Evolutionary conservation across 2,888 invertebrate genomes (phyloP), one percentile per base, ranked within the genome.

Genomic region (Chloroclysta siterata): DNA sequence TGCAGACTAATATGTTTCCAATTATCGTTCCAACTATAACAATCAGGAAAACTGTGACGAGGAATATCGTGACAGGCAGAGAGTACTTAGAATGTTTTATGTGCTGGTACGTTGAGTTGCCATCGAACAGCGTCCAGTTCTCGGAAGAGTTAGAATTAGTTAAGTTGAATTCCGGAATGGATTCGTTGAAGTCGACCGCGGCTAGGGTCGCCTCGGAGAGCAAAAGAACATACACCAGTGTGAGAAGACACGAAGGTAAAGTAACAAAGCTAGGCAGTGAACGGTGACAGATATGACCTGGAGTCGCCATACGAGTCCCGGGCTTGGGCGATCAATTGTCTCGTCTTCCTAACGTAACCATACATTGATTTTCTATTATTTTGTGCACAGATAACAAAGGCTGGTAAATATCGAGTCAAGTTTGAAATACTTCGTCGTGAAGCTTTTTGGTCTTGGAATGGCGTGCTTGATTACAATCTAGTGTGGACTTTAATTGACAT

Each of bases 1-100:
- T 95, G 87, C 98, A 99, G 75, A 99, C 99, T 65, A 99, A 94
- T 63, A 98, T 95, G 92, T 99, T 99, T 53, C 97, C 97, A 63
- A 97, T 94, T 68, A 97, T 95, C 4, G 97, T 97, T 70, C 96
- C 96, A 66, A 96, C 86, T 71, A 97, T 96, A 52, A 97, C 95
- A 76, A 95, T 93, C 72, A 97, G 93, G 75, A 97, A 94, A 66
- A 97, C 92, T 68, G 96, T 93, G 66, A 95, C 95, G 73, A 97
- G 95, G 71, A 97, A 83, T 72, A 97, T 94, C 64, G 96, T 92
- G 52, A 85, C 85, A 8, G 87, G 78, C 28, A 87, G 85, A 22
- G 93, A 90, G 76, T 91, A 93, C 70, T 88, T 93, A 8, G 82
- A 80, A 74, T 92, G 90, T 68, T 90, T 91, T 70, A 92, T 89